Base-by-base conservation (phyloP, 2,113 vertebrate genomes). In the Bostrychus sinensis region DNA sequence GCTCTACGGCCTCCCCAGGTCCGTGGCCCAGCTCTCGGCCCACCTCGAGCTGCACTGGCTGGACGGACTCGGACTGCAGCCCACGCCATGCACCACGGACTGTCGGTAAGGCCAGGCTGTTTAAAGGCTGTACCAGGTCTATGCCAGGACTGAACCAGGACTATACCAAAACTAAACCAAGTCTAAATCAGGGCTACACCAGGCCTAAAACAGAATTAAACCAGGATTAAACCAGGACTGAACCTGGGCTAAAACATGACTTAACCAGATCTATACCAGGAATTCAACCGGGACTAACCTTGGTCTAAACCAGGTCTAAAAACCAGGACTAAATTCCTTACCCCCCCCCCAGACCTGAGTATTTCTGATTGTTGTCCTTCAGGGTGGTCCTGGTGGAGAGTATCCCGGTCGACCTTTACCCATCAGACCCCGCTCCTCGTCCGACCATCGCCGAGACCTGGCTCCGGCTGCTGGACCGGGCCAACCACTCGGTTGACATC, bases 321-420 rank as follows among this genome's bases (percentile, higher is more conserved):
- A n/a, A n/a, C n/a, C n/a, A n/a, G n/a, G n/a, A n/a, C n/a, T n/a
- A n/a, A n/a, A n/a, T n/a, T n/a, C n/a, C n/a, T n/a, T n/a, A n/a
- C n/a, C n/a, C n/a, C n/a, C n/a, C n/a, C n/a, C n/a, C n/a, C 26
- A 3, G 12, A 30, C 32, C n/a, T 19, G 8, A 4, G 2, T 50
- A 12, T n/a, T 1, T 30, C 10, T 5, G 9, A 17, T 7, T 9
- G 1, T 51, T 38, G 10, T 59, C 37, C 2, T 22, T 28, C 75
- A 93, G 92, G 34, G 84, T 91, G 41, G 78, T 62, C 12, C 75
- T 94, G 64, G 83, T 92, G 55, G 93, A 94, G 60, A 93, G 89
- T 80, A 73, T 93, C 53, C 93, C 93, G 0, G 65, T 38, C 1
- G 91, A 72, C 8, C 72, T 93, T 16, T 62, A 64, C 37, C 79